Evolutionary conservation across 92 coral and sea anemone species (phyloP), one percentile per base, ranked within the genome.

Genomic region (Micromussa lordhowensis): DNA sequence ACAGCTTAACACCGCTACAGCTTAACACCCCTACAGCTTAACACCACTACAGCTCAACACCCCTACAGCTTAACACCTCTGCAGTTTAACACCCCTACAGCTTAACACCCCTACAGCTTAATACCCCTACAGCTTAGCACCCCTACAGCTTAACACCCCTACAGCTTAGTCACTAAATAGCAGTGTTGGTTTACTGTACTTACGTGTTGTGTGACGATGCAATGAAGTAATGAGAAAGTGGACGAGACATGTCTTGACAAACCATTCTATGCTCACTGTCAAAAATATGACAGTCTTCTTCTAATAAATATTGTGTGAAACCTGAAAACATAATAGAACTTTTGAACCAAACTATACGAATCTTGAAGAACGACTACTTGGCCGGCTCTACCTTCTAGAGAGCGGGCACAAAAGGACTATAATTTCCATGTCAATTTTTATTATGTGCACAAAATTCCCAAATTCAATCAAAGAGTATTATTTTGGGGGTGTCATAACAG

Each of bases 161-260:
- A n/a, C n/a, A n/a, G n/a, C 48, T 40, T 40, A 4, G 48, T 8
- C 51, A 6, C 12, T 44, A 44, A 44, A 44, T 44, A 44, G 12
- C 51, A 44, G 51, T 35, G 4, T 49, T 22, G 30, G 51, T 19
- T 55, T 61, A 11, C 3, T 54, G 34, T 12, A 95, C 98, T 94
- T 75, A 95, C 98, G 98, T 95, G 83, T 95, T 95, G 77, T 95
- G 98, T 49, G 98, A 95, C 71, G 98, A 95, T 66, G 98, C 98
- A 75, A 95, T 95, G 86, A 94, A 95, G 85, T 95, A 95, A 79
- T 95, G 98, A 38, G 96, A 85, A 14, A 95, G 86, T 28, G 98
- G 98, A 36, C 90, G 94, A 0, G 94, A 87, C 98, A 95, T 95
- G 80, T 95, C 96, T 70, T 95, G 98, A 89, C 94, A 92, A 58